Conservation (phyloP, 2,113 vertebrate genomes). For the Calypte anna region DNA sequence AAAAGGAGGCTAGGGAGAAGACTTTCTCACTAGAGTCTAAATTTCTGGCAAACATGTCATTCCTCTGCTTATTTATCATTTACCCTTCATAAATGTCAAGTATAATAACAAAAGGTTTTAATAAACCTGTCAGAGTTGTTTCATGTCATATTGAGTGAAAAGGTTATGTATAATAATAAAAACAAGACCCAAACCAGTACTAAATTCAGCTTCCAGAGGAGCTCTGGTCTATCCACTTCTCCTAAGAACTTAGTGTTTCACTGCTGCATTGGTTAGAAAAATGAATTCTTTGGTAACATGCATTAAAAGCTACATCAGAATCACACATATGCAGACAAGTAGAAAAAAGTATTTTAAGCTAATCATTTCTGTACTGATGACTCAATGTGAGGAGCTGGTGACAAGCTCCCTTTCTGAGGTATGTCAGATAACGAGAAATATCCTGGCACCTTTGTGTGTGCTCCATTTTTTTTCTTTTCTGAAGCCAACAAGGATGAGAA, state of each 20-base stretch:
- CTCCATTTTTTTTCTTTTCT: background rate
- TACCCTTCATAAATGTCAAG: slow-evolving; percentile 66
- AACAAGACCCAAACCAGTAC: slow-evolving; percentile 4
- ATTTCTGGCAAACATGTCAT: slow-evolving; percentile 34
- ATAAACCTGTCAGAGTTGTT: slow-evolving; percentile 70
- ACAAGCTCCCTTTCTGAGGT: slow-evolving; percentile 29
- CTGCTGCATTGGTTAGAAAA: background rate
- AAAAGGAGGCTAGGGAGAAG: slow-evolving; percentile 20
- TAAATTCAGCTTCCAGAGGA: background rate
- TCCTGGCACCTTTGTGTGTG: background rate
- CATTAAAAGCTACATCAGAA: background rate
- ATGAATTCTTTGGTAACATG: background rate
- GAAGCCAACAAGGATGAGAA: background rate
- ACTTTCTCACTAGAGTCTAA: background rate
- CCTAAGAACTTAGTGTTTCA: background rate
- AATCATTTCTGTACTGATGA: slow-evolving; percentile 12
- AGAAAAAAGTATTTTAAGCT: slow-evolving; percentile 2
- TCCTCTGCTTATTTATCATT: slow-evolving; percentile 59
- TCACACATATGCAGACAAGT: background rate
- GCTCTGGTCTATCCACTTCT: background rate
- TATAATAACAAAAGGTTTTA: slow-evolving; percentile 67
- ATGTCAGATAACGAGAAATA: slow-evolving; percentile 18
- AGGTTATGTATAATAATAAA: slow-evolving; percentile 62
- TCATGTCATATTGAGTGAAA: slow-evolving; percentile 56
- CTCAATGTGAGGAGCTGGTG: slow-evolving; percentile 42